phyloP scores from a whole-genome alignment of 2,113 vertebrate genomes.

The Cynopterus brachyotis region DNA sequence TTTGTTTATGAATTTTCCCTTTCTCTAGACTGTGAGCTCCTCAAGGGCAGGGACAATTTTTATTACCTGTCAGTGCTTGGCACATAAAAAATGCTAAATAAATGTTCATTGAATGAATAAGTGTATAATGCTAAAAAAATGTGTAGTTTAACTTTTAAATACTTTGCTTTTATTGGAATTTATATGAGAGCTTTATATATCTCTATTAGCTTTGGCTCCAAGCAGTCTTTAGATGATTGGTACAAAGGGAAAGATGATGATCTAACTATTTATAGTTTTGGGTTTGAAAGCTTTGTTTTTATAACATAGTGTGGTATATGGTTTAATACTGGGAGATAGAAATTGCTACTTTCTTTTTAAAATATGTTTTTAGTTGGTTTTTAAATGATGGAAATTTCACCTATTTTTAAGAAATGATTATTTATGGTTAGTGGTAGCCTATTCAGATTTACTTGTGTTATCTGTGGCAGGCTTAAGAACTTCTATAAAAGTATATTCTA shows the following conservation, averaged over 20 bases:
- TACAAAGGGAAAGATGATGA: not conserved
- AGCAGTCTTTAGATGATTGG: conserved; percentile 35
- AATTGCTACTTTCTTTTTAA: conserved; percentile 44
- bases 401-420: conserved; percentile 18
- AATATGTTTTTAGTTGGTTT: conserved; percentile 47
- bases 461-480: not conserved
- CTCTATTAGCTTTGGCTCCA: conserved; percentile 38
- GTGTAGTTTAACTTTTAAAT: conserved; percentile 50
- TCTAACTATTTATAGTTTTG: conserved; percentile 33
- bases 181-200: conserved; percentile 44
- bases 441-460: conserved; percentile 15
- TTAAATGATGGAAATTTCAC: conserved; percentile 40
- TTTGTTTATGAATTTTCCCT: conserved; percentile 56
- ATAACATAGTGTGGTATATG: conserved; percentile 45
- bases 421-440: conserved; percentile 10
- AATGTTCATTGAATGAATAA: conserved; percentile 54
- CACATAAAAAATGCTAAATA: conserved; percentile 45
- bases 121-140: conserved; percentile 42
- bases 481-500: not conserved
- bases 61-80: conserved; percentile 51
- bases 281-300: conserved; percentile 60
- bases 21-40: conserved; percentile 79
- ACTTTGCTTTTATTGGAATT: conserved; percentile 56
- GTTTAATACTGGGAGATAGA: conserved; percentile 44
- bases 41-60: conserved; percentile 74